Evolutionary conservation across 2,888 invertebrate genomes (phyloP).

Genomic region (Aproaerema taeniolella): DNA sequence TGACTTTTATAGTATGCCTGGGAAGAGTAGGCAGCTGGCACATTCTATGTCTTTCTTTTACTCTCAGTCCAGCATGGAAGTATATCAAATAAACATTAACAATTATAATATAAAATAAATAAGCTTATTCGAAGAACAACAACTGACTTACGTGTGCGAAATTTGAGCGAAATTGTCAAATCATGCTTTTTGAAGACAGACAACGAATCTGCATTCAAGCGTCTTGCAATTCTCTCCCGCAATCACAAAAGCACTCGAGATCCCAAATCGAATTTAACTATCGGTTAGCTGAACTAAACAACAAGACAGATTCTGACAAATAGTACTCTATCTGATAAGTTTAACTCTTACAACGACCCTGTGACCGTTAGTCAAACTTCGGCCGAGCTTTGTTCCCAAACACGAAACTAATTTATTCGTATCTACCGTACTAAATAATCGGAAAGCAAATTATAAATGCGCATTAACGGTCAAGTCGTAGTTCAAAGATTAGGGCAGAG

Average conservation of each 20-base stretch:
- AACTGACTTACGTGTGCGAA: too few relatives aligned
- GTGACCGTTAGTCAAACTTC: constrained; percentile 73
- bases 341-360: constrained; percentile 62
- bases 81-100: too few relatives aligned
- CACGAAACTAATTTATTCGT: constrained; percentile 76
- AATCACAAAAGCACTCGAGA: constrained; percentile 15
- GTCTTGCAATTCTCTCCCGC: constrained; percentile 6
- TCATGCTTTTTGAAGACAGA: not conserved
- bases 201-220: constrained; percentile 6
- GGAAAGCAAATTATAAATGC: constrained; percentile 76
- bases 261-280: constrained; percentile 35
- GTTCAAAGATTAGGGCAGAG: constrained; percentile 77
- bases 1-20: too few relatives aligned
- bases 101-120: too few relatives aligned
- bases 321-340: constrained; percentile 49
- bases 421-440: constrained; percentile 70
- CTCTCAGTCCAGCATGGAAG: too few relatives aligned
- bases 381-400: constrained; percentile 70
- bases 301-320: constrained; percentile 49
- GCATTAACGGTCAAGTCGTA: constrained; percentile 77
- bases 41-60: too few relatives aligned
- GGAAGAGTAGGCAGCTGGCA: too few relatives aligned
- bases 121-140: too few relatives aligned
- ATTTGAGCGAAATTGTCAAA: too few relatives aligned
- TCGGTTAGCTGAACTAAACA: constrained; percentile 42